These are phyloP conservation scores for Xylocampa areola DNA, from an alignment of 2,888 invertebrate species.

Conservation along the genomic window DNA sequence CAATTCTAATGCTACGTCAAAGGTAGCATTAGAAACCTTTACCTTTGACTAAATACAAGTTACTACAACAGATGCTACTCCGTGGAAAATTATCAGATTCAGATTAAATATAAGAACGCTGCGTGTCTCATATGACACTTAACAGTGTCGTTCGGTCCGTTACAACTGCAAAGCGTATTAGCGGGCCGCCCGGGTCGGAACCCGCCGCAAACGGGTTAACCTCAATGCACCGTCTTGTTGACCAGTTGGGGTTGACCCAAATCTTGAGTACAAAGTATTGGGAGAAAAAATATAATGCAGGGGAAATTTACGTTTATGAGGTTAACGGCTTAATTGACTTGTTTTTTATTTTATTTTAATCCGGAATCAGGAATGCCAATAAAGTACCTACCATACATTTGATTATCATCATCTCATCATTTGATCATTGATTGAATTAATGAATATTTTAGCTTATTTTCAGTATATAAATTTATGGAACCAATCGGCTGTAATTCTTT, in stretches of 20 bases:
- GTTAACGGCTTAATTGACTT: neutral
- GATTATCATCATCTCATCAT: too few species aligned
- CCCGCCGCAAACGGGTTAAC: slow-evolving; percentile 55
- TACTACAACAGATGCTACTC: too few species aligned
- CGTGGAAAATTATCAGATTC: slow-evolving; percentile 40
- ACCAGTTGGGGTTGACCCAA: slow-evolving; percentile 55
- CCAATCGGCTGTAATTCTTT: too few species aligned
- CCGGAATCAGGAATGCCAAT: too few species aligned
- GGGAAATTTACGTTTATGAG: neutral
- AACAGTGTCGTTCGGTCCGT: slow-evolving; percentile 73
- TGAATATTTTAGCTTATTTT: too few species aligned
- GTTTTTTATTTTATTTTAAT: too few species aligned
- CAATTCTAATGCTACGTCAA: too few species aligned
- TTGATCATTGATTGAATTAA: too few species aligned
- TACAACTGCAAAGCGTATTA: slow-evolving; percentile 68
- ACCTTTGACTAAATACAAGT: too few species aligned
- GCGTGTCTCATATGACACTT: slow-evolving; percentile 62
- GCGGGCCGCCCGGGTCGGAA: slow-evolving; percentile 43
- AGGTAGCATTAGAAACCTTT: slow-evolving; percentile 3
- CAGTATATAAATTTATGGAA: too few species aligned
- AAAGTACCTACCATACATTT: too few species aligned
- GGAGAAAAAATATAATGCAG: slow-evolving; percentile 5
- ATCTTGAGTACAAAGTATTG: slow-evolving; percentile 27
- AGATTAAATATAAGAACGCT: slow-evolving; percentile 43
- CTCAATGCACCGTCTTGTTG: slow-evolving; percentile 56